These are phyloP conservation scores for Darevskia nairensis DNA, from an alignment of 2,797 vertebrate species.

Conservation along the genomic window DNA sequence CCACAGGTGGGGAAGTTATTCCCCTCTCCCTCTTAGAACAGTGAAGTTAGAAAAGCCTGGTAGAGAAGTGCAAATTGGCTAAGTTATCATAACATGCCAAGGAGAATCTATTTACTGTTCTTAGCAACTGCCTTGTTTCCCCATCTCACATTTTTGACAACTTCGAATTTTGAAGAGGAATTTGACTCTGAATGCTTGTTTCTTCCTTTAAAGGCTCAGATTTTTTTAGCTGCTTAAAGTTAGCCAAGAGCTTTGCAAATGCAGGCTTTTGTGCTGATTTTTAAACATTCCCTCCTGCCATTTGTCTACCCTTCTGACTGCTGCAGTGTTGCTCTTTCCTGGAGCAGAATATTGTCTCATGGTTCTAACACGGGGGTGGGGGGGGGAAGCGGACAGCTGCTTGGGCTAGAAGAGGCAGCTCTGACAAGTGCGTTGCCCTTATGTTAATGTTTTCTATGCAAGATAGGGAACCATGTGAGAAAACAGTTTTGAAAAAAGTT, in stretches of 20 bases:
- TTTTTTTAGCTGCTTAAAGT: slow-evolving; percentile 6
- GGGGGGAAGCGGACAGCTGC: background rate
- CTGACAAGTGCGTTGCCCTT: background rate
- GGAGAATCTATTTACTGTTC: background rate
- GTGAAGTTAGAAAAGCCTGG: too few species aligned
- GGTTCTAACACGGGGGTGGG: background rate
- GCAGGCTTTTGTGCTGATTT: too few species aligned
- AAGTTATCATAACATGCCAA: background rate
- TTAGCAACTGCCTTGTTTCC: background rate
- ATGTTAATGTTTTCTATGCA: background rate
- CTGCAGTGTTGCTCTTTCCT: background rate
- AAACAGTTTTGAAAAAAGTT: background rate
- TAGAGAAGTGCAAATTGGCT: too few species aligned
- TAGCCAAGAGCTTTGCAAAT: background rate
- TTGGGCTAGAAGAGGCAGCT: background rate
- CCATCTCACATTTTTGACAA: too few species aligned
- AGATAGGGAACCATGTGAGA: background rate
- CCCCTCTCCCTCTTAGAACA: too few species aligned
- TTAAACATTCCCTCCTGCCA: background rate
- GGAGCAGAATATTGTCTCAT: background rate
- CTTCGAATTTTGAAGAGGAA: background rate
- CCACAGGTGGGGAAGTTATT: too few species aligned
- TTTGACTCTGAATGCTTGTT: background rate
- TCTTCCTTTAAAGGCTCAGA: background rate
- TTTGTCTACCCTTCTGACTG: background rate